A percentile compares a stretch with the other conserved stretches of the same genome.
Conservation (phyloP, 2,888 invertebrate genomes). For the Nephrotoma appendiculata region DNA sequence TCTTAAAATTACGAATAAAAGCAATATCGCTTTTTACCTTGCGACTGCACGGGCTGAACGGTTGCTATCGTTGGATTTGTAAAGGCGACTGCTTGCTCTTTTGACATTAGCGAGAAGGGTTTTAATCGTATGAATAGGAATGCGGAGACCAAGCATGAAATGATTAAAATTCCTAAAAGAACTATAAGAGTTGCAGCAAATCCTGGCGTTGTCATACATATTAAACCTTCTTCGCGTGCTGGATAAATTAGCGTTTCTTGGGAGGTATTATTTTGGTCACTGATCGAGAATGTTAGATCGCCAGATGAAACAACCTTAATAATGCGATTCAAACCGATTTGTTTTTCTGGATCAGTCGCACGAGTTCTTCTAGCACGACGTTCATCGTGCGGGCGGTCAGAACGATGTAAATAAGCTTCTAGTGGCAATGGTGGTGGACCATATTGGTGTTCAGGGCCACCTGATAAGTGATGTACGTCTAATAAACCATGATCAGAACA, state of each 20-base stretch:
- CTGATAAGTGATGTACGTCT: conserved; percentile 40
- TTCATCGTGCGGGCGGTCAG: conserved; percentile 52
- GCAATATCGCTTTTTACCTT: conserved; percentile 23
- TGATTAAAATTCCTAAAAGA: conserved; percentile 64
- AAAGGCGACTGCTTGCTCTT: conserved; percentile 28
- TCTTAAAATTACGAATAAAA: conserved; percentile 38
- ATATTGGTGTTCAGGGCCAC: conserved; percentile 46
- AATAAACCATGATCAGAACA: conserved; percentile 54
- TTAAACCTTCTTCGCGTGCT: conserved; percentile 50
- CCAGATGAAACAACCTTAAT: conserved; percentile 86
- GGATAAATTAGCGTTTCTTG: conserved; percentile 57
- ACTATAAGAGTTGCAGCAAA: conserved; percentile 77
- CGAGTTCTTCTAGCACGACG: conserved; percentile 52
- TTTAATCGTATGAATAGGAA: conserved; percentile 69
- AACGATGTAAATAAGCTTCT: conserved; percentile 48
- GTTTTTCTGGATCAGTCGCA: conserved; percentile 53
- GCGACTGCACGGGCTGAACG: conserved; percentile 7
- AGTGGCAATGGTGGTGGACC: conserved; percentile 48
- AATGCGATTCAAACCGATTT: conserved; percentile 76
- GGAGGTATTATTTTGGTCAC: conserved; percentile 45
- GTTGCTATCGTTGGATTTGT: conserved; percentile 13
- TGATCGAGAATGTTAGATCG: conserved; percentile 71
- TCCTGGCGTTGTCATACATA: conserved; percentile 91
- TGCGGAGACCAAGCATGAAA: conserved; percentile 74
- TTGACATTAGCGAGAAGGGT: conserved; percentile 43